Base-by-base conservation (phyloP, 2,888 invertebrate species). In the Meteorus cinctellus region DNA sequence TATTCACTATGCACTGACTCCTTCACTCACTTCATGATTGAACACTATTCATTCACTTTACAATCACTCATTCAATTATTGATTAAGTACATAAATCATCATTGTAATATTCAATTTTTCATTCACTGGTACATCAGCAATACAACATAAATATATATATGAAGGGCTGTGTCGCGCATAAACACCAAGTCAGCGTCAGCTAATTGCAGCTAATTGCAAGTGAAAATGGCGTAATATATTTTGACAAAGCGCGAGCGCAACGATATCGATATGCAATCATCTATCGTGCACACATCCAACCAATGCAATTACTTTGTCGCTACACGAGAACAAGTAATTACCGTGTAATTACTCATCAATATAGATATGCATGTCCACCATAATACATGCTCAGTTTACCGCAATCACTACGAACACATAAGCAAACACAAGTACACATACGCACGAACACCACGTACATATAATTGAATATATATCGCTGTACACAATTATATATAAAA, bases 271-370 rank as follows among this genome's bases (percentile, higher is more conserved):
- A 78, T 69, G 76, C 77, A 81, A 79, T 78, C 79, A 78, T 70
- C 69, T 72, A 66, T 77, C 71, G 70, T 68, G 77, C 75, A 68
- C 70, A 73, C 74, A 41, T 12, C 74, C 78, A 77, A 81, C 80
- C 77, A 81, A 79, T 79, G 78, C 79, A 80, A 81, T 79, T 81
- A 80, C 77, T 79, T 75, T 74, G 78, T 79, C 78, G 77, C 78
- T 79, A 78, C 76, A 51, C 8, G 67, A 51, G 73, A 79, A 75
- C 75, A 77, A 74, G 73, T 77, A 81, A 81, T 81, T 81, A 81
- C 81, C 79, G 80, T 80, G 78, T 81, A 80, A 81, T 81, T 81
- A 80, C 76, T 78, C 60, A 65, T 31, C 67, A 76, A 76, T 76
- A 73, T 73, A 60, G 59, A 45, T 66, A 66, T 55, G 36, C 29